Percentiles rank a stretch among this genome's conserved stretches.
Evolutionary conservation across 2,113 vertebrate species (phyloP).

Genomic region (Cyprinodon brontotheroides): DNA sequence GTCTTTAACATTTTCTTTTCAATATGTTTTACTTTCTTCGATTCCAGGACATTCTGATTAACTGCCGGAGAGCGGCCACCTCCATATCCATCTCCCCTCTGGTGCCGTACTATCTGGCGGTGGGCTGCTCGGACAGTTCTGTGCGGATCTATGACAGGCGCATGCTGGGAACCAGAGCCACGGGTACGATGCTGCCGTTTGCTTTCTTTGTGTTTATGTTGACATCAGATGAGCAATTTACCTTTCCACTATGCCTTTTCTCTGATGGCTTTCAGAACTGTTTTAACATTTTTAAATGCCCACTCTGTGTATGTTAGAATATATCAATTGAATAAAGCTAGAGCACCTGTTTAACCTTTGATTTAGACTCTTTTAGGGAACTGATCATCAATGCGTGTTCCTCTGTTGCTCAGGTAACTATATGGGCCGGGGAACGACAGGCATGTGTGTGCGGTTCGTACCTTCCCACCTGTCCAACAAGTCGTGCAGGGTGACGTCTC

Average conservation of each 20-base stretch:
- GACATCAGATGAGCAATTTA: neutral
- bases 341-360: neutral
- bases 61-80: constrained; percentile 94
- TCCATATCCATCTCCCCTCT: constrained; percentile 96
- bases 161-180: constrained; percentile 96
- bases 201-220: neutral
- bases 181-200: constrained; percentile 75
- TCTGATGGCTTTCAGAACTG: neutral
- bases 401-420: constrained; percentile 85
- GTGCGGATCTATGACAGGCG: constrained; percentile 96
- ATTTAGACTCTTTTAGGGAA: neutral
- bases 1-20: no score
- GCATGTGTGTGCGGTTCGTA: constrained; percentile 96
- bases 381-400: neutral
- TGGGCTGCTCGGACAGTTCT: constrained; percentile 98
- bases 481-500: constrained; percentile 95
- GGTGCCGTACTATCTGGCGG: constrained; percentile 93
- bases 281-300: no score
- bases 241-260: neutral
- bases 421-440: constrained; percentile 90
- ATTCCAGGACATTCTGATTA: constrained; percentile 95
- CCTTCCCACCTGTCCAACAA: constrained; percentile 94
- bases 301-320: neutral
- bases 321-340: neutral
- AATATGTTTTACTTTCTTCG: constrained; percentile 15